Conservation (phyloP, 2,797 vertebrate species). For the Molossus molossus region DNA sequence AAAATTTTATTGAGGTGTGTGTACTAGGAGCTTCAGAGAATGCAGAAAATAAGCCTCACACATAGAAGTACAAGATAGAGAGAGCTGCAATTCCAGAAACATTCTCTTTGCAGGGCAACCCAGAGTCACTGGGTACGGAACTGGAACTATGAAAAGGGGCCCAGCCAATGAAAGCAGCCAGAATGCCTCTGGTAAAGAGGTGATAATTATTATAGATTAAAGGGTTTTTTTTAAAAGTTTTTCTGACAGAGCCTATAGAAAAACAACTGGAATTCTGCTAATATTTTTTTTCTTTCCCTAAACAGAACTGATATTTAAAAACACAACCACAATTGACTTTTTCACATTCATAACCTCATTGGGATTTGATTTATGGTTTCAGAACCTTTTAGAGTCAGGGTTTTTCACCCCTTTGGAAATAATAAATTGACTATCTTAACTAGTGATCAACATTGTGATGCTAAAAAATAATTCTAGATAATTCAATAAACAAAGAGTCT, state of each 20-base stretch:
- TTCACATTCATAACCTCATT: constrained; percentile 70
- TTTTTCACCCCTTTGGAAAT: constrained; percentile 53
- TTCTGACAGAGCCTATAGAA: neutral
- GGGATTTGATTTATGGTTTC: constrained; percentile 68
- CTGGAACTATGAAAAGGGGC: neutral
- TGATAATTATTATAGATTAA: constrained; percentile 44
- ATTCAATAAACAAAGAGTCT: neutral
- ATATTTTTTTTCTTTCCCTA: constrained; percentile 68
- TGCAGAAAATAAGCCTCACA: neutral
- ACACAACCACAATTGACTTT: constrained; percentile 58
- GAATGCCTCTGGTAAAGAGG: neutral
- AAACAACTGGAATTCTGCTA: constrained; percentile 62
- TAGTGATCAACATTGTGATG: neutral
- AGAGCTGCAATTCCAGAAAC: neutral
- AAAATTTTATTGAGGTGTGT: neutral
- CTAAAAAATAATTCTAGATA: constrained; percentile 50
- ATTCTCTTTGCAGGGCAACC: neutral
- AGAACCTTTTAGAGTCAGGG: constrained; percentile 35
- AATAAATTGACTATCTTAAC: constrained; percentile 68
- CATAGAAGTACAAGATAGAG: neutral
- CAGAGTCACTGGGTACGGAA: neutral
- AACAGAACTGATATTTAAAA: constrained; percentile 69
- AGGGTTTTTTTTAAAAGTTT: neutral
- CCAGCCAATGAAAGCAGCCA: neutral
- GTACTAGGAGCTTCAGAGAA: neutral